A percentile compares a stretch with the other conserved stretches of the same genome.
These are phyloP conservation scores for Catostylus mosaicus DNA, from an alignment of 30 jellyfish, hydroid and myxozoan species.

Conservation along the genomic window DNA sequence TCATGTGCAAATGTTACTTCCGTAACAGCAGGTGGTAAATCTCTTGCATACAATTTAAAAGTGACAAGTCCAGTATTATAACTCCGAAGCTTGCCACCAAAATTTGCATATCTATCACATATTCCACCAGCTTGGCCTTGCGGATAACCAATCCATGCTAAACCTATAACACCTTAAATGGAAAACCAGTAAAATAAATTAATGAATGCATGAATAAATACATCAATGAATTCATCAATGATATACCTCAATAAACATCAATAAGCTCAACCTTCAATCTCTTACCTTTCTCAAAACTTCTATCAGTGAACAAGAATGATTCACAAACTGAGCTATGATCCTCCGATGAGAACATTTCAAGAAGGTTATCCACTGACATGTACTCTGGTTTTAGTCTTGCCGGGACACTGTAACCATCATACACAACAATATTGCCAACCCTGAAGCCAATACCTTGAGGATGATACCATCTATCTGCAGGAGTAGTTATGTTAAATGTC, in stretches of 20 bases:
- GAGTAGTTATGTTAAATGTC: slow-evolving; percentile 84
- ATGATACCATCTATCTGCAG: slow-evolving; percentile 73
- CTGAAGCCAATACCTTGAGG: slow-evolving; percentile 96
- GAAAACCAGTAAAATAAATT: not conserved
- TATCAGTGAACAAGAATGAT: slow-evolving; percentile 90
- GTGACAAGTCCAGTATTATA: slow-evolving; percentile 94
- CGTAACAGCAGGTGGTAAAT: slow-evolving; percentile 92
- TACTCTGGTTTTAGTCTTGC: slow-evolving; percentile 62
- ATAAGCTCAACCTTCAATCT: not conserved
- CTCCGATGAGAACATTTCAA: slow-evolving; percentile 80
- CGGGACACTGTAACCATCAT: slow-evolving; percentile 84
- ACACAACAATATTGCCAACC: slow-evolving; percentile 70
- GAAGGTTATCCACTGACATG: slow-evolving; percentile 68
- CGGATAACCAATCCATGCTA: slow-evolving; percentile 92
- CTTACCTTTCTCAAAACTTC: slow-evolving; percentile 86
- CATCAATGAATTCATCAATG: not conserved
- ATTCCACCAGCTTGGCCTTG: slow-evolving; percentile 99
- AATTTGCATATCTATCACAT: slow-evolving; percentile 92
- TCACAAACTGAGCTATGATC: slow-evolving; percentile 91
- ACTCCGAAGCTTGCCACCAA: slow-evolving; percentile 79
- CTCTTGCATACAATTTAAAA: slow-evolving; percentile 81
- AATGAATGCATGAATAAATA: no score
- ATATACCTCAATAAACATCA: not conserved
- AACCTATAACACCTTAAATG: slow-evolving; percentile 77
- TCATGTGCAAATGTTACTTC: slow-evolving; percentile 96